Evolutionary conservation across 2,888 invertebrate species (phyloP), one percentile per base, ranked within the genome.

Genomic region (Aphrophora alni): DNA sequence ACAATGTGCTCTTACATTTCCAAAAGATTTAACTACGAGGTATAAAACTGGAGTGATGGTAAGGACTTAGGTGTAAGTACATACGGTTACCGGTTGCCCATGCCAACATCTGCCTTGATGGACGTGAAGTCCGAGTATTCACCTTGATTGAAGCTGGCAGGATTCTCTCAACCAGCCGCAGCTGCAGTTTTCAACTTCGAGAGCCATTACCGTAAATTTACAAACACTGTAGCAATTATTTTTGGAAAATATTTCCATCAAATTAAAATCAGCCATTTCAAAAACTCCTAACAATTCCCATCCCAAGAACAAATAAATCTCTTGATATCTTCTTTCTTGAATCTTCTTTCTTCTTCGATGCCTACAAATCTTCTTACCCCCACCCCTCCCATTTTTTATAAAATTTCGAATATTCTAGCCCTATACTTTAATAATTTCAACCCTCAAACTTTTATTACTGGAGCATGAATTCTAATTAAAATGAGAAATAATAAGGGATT

Each of bases 51-150:
- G 69, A 21, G 27, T 38, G 75, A 44, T 26, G 71, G 28, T 28
- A 71, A 28, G 71, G 71, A 28, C 27, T 27, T 71, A 25, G 75
- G 44, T 38, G 17, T 72, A 72, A 27, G 75, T 80, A 80, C 80
- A 80, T 80, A 80, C 80, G 76, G 75, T 75, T 80, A 73, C 59
- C 75, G 25, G 69, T 25, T 38, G 33, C 70, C 73, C 26, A 27
- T 74, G 59, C 74, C 73, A 33, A 38, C 68, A 26, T 73, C 72
- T 59, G 74, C 74, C 44, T 51, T 75, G 44, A n/a, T 38, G 51
- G 33, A 24, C 51, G 27, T 38, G 75, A 28, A 28, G 27, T 71
- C 71, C 27, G 27, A 28, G 71, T 12, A 71, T 27, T 59, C 59
- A 59, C 59, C 59, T 59, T 59, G 59, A 59, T 59, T 59, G 59